Conservation (phyloP, 2,113 vertebrate species). For the Charadrius vociferus region DNA sequence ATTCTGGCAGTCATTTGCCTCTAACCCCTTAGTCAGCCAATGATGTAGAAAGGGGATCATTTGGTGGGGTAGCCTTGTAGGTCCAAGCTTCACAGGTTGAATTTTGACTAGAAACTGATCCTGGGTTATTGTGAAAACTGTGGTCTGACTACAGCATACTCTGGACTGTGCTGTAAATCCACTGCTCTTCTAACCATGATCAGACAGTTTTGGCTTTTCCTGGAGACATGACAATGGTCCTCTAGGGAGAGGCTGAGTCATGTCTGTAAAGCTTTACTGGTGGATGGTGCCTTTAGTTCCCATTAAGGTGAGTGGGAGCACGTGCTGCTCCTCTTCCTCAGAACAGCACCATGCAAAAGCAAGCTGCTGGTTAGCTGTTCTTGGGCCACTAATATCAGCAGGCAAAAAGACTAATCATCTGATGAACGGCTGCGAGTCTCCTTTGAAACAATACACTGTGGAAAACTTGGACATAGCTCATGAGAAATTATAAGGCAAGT, state of each 20-base stretch:
- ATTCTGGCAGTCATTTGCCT: not conserved
- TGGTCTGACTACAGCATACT: not conserved
- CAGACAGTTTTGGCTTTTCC: not conserved
- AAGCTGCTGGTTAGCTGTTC: not conserved
- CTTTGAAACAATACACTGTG: not conserved
- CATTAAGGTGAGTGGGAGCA: not conserved
- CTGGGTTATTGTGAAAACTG: not conserved
- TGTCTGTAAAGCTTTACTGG: not conserved
- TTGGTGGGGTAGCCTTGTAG: not conserved
- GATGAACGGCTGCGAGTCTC: not conserved
- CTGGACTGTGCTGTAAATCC: not conserved
- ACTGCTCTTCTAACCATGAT: not conserved
- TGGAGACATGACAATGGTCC: not conserved
- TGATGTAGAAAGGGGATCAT: not conserved
- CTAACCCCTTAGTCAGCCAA: not conserved
- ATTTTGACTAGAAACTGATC: not conserved
- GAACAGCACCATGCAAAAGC: not conserved
- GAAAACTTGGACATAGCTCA: not conserved
- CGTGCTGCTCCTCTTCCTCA: not conserved
- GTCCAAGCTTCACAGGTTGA: not conserved
- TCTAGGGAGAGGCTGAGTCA: not conserved
- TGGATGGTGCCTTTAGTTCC: not conserved
- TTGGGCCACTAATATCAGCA: not conserved
- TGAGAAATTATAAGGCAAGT: not conserved
- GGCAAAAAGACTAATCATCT: not conserved